Base-by-base conservation (phyloP, 1,140 invertebrate genomes). In the Trichonephila clavipes region DNA sequence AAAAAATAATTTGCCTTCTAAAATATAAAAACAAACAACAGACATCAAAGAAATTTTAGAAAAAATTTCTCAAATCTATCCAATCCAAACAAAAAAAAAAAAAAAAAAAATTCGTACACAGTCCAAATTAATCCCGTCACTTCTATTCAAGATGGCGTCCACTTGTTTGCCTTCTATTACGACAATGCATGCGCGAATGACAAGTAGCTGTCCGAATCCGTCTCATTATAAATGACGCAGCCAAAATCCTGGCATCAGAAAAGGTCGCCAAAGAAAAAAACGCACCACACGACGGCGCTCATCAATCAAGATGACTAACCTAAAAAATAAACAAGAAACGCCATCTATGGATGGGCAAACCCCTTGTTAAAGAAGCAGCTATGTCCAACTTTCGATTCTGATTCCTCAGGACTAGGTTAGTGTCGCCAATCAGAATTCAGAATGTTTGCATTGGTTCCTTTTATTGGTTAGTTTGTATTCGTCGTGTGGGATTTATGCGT, bases 301-400 rank as follows among this genome's bases (percentile, higher is more conserved):
- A 92, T 92, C 91, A 92, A 92, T 92, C 91, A 92, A 92, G 82
- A 87, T 92, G 91, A 87, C 91, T 92, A 92, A 86, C 89, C 82
- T 44, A 92, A 89, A 92, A 92, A 92, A 92, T 92, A 87, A 72
- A 44, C 88, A 51, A 88, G 58, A 21, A 88, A 59, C 62, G 28
- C 62, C 34, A 40, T 21, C 88, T 16, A 72, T 89, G 88, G 66
- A 24, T 81, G 69, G 44, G 89, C 44, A 82, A 82, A 28, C 24
- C 77, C 77, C 34, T 86, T 86, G 82, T 86, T 86, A 92, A 92
- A 72, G 44, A 66, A 87, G 91, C 62, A 92, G 83, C 72, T 34
- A 62, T 92, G 83, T 87, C 91, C 82, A 92, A 87, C 83, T 92
- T 61, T 24, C 59, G 28, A 62, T 87, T 59, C 82, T 85, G 88